Evolutionary conservation across 2,113 vertebrate genomes (phyloP).

Genomic region (Strix uralensis): DNA sequence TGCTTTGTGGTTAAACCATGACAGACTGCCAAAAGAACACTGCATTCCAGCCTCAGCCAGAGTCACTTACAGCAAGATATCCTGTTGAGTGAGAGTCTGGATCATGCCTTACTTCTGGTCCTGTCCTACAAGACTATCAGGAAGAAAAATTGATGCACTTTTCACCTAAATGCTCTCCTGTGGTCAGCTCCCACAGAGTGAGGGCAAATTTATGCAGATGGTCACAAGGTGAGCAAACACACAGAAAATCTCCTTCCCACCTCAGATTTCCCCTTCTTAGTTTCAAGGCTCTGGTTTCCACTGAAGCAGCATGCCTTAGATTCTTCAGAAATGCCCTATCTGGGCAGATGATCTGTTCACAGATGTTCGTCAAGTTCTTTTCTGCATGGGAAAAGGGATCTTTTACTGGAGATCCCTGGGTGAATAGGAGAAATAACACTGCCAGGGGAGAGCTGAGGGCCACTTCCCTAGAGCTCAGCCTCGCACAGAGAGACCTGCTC

Average conservation of each 20-base stretch:
- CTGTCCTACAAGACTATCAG: background rate
- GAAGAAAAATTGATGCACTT: background rate
- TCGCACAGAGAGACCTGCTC: background rate
- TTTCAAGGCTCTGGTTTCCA: background rate
- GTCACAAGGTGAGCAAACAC: background rate
- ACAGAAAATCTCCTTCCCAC: too few relatives aligned
- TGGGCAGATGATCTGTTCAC: too few relatives aligned
- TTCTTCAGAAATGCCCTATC: background rate
- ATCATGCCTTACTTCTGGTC: background rate
- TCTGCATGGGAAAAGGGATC: background rate
- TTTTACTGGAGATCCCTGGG: background rate
- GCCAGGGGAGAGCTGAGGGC: background rate
- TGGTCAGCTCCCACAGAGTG: background rate
- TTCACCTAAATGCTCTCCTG: background rate
- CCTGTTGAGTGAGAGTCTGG: background rate
- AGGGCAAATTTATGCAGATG: background rate
- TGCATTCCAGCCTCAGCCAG: background rate
- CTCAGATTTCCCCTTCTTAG: background rate
- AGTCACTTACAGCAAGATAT: background rate
- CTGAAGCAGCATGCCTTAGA: background rate
- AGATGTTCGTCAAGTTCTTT: background rate
- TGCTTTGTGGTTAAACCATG: background rate
- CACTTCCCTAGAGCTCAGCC: too few relatives aligned
- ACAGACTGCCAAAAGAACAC: background rate
- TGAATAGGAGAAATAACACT: background rate